Evolutionary conservation across 2,888 invertebrate species (phyloP).

Genomic region (Hypena proboscidalis): DNA sequence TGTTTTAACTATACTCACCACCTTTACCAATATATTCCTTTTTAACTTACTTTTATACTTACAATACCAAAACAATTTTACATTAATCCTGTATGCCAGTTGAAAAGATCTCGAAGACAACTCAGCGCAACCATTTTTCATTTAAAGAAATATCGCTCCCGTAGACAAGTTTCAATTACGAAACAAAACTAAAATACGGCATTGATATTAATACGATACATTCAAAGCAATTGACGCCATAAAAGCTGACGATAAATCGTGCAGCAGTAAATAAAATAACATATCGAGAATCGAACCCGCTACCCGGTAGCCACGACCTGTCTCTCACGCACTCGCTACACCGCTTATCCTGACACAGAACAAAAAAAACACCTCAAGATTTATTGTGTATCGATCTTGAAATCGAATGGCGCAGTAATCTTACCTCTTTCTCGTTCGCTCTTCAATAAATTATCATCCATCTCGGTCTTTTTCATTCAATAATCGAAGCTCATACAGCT

Average conservation of each 20-base stretch:
- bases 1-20: too few relatives aligned
- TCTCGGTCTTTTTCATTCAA: conserved; percentile 57
- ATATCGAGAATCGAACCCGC: conserved; percentile 56
- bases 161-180: conserved; percentile 34
- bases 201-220: conserved; percentile 58
- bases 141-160: conserved; percentile 8
- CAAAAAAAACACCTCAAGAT: conserved; percentile 62
- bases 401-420: conserved; percentile 60
- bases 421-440: conserved; percentile 36
- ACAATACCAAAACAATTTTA: too few relatives aligned
- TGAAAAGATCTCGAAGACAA: background rate
- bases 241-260: conserved; percentile 65
- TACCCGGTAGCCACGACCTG: conserved; percentile 67
- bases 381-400: conserved; percentile 71
- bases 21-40: too few relatives aligned
- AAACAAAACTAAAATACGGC: conserved; percentile 40
- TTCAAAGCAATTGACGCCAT: conserved; percentile 53
- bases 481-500: conserved; percentile 51
- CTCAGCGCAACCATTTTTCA: conserved; percentile 1
- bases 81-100: background rate
- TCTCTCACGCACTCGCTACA: conserved; percentile 56
- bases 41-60: too few relatives aligned
- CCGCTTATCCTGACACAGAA: conserved; percentile 54
- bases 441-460: conserved; percentile 12
- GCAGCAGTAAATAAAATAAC: conserved; percentile 45